Evolutionary conservation across 2,888 invertebrate genomes (phyloP).

Genomic region (Podotricha telesiphe): DNA sequence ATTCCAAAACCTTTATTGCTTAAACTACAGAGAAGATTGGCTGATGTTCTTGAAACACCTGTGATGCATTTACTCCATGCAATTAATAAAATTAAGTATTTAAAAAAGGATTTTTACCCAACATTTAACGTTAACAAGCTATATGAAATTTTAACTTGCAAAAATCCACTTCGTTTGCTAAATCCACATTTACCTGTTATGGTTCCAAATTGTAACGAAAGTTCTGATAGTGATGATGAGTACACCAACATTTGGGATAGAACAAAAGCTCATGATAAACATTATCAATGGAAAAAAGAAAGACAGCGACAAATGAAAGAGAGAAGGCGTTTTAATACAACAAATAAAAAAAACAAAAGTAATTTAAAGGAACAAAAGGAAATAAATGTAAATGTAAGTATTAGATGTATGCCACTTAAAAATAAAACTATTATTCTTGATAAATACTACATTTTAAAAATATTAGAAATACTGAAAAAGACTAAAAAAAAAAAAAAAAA

Average conservation of each 20-base stretch:
- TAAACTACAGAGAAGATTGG: slow-evolving; percentile 86
- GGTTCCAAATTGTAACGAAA: slow-evolving; percentile 54
- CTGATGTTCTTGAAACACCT: slow-evolving; percentile 88
- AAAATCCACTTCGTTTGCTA: slow-evolving; percentile 77
- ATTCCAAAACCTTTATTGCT: slow-evolving; percentile 86
- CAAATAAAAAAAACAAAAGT: slow-evolving; percentile 60
- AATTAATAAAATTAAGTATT: slow-evolving; percentile 86
- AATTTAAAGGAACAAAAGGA: slow-evolving; percentile 70
- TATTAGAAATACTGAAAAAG: too few species aligned
- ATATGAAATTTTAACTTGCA: slow-evolving; percentile 83
- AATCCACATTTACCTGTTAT: slow-evolving; percentile 70
- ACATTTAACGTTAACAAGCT: slow-evolving; percentile 84
- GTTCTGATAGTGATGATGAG: slow-evolving; percentile 72
- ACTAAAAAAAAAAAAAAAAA: too few species aligned
- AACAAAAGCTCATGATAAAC: slow-evolving; percentile 77
- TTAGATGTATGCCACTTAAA: neutral
- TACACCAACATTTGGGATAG: slow-evolving; percentile 72
- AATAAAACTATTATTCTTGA: neutral
- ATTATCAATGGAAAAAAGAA: slow-evolving; percentile 70
- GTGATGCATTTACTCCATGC: slow-evolving; percentile 88
- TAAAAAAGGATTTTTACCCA: slow-evolving; percentile 85
- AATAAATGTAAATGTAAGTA: slow-evolving; percentile 83
- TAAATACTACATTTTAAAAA: neutral
- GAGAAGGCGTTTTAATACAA: slow-evolving; percentile 60
- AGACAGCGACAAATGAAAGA: slow-evolving; percentile 69